Evolutionary conservation across 1,140 invertebrate genomes (phyloP).

Genomic region (Tetragonula clypearis): DNA sequence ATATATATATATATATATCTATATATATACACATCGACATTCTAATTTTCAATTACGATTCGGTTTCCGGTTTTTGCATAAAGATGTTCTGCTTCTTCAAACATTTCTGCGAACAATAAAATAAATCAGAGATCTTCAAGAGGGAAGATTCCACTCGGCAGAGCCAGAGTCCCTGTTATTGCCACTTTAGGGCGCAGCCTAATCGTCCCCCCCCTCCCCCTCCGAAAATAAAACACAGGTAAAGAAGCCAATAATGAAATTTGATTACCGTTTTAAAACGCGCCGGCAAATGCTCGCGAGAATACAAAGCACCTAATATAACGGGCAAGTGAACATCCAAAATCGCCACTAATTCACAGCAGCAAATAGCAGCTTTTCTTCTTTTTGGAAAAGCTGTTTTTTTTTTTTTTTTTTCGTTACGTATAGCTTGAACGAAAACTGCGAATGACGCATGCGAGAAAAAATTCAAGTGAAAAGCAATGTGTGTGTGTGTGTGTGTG

Average conservation of each 20-base stretch:
- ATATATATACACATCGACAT: neutral
- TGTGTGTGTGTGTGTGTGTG: no score
- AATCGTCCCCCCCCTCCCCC: no score
- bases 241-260: conserved; percentile 33
- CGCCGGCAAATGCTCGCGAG: neutral
- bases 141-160: neutral
- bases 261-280: conserved; percentile 34
- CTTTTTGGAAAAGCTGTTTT: neutral
- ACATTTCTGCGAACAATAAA: neutral
- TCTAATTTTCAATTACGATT: neutral
- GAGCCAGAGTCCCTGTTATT: no score
- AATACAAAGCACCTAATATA: conserved; percentile 34
- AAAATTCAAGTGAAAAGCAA: no score
- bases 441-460: no score
- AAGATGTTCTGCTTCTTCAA: neutral
- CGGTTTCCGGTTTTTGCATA: neutral
- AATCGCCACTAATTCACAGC: neutral
- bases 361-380: neutral
- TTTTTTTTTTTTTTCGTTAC: no score
- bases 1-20: no score
- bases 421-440: no score
- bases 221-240: neutral
- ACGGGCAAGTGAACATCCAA: neutral
- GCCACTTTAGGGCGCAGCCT: neutral
- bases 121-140: neutral